Evolutionary conservation across 2,113 vertebrate species (phyloP).

Genomic region (Oceanodroma tethys): DNA sequence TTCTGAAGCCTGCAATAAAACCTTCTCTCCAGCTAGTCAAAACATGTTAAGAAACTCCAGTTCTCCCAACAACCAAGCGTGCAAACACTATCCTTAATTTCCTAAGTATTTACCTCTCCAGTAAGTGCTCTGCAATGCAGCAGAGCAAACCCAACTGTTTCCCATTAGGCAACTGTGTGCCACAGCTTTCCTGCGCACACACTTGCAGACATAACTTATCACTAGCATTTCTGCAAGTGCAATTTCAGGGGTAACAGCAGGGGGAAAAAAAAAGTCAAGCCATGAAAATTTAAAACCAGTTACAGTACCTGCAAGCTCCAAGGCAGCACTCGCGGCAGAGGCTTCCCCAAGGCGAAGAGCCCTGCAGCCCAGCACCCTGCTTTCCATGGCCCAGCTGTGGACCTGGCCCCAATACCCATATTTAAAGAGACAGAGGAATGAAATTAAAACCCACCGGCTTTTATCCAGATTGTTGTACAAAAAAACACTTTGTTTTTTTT

Average conservation of each 20-base stretch:
- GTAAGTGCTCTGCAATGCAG: background rate
- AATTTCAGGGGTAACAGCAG: background rate
- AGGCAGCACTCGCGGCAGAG: background rate
- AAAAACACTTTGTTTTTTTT: background rate
- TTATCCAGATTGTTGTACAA: background rate
- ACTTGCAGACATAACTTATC: background rate
- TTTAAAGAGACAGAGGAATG: slow-evolving; percentile 7
- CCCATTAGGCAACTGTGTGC: background rate
- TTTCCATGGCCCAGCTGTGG: background rate
- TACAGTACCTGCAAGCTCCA: background rate
- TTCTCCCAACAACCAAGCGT: background rate
- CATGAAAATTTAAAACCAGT: background rate
- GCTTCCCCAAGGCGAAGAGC: background rate
- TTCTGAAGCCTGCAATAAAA: background rate
- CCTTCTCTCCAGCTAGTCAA: background rate
- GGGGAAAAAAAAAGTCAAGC: background rate
- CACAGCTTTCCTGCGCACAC: background rate
- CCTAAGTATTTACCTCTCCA: background rate
- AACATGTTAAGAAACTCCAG: background rate
- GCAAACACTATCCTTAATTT: background rate
- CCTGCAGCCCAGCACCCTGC: background rate
- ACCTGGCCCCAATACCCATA: background rate
- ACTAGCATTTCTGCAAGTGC: background rate
- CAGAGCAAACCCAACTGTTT: background rate
- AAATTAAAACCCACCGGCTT: background rate